Base-by-base conservation (phyloP, 1,140 invertebrate genomes). In the Drosophila micromelanica region DNA sequence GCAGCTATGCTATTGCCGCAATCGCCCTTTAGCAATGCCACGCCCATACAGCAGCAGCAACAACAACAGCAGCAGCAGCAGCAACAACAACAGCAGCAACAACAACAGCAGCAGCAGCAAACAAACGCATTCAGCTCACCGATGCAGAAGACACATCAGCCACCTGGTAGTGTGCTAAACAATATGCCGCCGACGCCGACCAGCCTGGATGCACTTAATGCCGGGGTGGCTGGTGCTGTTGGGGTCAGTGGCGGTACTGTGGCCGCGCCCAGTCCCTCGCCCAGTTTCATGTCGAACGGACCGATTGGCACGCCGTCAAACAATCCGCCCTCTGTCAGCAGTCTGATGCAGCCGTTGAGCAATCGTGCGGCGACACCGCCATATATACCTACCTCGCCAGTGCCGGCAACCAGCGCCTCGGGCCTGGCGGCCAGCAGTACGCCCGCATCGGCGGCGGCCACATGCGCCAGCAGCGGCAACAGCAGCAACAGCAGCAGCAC, bases 201-300 rank as follows among this genome's bases (percentile, higher is more conserved):
- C 6, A 91, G 91, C 42, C 20, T 91, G 13, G 91, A 92, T 43
- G 86, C 90, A 3, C 46, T 91, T 1, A 90, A 57, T 49, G 73
- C 76, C 8, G 76, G 63, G 0, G 45, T 54, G 30, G 57, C 68
- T 5, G 54, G 13, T 13, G 30, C 15, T 15, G 40, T 42, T 8
- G 30, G 5, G 1, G 7, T 15, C 37, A 20, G 35, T 12, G 37
- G 40, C 2, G 55, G 37, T 45, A 93, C 93, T 45, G 92, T 92
- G 74, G 91, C 93, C 20, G 92, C 93, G 4, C 91, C 93, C 27
- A 93, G 93, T 63, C 89, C 93, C 6, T 94, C 94, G 64, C 93
- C 93, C 49, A 91, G 80, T 49, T 89, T 91, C 20, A 54, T 82
- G 37, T 91, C 92, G 13, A 92, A 93, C 42, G 92, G 92, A 13